A percentile compares a stretch with the other conserved stretches of the same genome.
Evolutionary conservation across 2,888 invertebrate species (phyloP).

Genomic region (Cephus runcator): DNA sequence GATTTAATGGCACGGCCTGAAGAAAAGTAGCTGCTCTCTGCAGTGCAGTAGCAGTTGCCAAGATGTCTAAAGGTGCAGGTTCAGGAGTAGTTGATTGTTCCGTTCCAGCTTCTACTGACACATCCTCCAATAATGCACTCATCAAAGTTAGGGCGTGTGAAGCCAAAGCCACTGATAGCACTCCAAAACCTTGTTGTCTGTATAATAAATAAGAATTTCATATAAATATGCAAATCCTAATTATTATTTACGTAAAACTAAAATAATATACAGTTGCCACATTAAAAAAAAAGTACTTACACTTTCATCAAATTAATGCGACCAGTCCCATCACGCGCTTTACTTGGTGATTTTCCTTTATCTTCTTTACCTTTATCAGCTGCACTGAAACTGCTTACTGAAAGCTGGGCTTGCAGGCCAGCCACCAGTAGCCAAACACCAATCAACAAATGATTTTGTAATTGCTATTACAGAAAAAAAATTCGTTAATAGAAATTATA

Average conservation of each 20-base stretch:
- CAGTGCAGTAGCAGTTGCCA: conserved; percentile 75
- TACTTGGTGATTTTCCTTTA: conserved; percentile 72
- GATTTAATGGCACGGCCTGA: conserved; percentile 78
- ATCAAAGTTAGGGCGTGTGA: conserved; percentile 84
- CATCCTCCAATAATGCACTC: conserved; percentile 79
- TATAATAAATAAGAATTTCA: conserved; percentile 13
- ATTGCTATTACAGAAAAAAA: conserved; percentile 69
- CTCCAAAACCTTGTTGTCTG: conserved; percentile 89
- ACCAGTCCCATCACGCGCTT: conserved; percentile 69
- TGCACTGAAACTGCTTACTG: conserved; percentile 70
- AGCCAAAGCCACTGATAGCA: conserved; percentile 89
- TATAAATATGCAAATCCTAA: background rate
- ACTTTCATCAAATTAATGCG: conserved; percentile 79
- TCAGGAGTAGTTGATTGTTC: conserved; percentile 61
- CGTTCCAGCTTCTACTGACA: conserved; percentile 74
- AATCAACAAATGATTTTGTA: conserved; percentile 90
- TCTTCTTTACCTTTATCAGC: conserved; percentile 68
- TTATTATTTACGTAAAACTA: background rate
- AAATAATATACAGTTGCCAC: background rate
- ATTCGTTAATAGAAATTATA: background rate
- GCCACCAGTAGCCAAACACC: conserved; percentile 89
- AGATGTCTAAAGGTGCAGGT: conserved; percentile 74
- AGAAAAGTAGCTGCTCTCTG: conserved; percentile 78
- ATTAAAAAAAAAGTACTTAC: conserved; percentile 54
- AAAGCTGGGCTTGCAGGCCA: conserved; percentile 86